These are phyloP conservation scores for Paramormyrops hopkinsi DNA, from an alignment of 2,797 vertebrate genomes.

Conservation along the genomic window DNA sequence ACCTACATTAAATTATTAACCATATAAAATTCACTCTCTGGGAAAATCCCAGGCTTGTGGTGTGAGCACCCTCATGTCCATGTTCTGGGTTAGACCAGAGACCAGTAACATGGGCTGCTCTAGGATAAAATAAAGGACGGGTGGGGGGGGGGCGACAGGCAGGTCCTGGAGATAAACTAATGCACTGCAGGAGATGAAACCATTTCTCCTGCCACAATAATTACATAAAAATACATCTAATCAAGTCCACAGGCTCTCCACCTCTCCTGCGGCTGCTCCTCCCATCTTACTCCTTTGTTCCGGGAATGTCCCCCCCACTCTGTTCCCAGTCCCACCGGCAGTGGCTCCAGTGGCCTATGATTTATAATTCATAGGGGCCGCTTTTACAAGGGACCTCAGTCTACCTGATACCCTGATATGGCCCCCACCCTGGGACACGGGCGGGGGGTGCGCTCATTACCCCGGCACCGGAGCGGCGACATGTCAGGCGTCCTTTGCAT, in stretches of 20 bases:
- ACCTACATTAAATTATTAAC: neutral
- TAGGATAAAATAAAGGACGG: neutral
- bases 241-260: slow-evolving; percentile 28
- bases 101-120: neutral
- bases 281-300: slow-evolving; percentile 67
- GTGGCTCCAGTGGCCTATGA: slow-evolving; percentile 76
- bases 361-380: slow-evolving; percentile 81
- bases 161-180: neutral
- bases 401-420: slow-evolving; percentile 71
- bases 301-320: slow-evolving; percentile 65
- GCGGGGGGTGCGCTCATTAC: slow-evolving; percentile 60
- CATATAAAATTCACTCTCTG: neutral
- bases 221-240: slow-evolving; percentile 24
- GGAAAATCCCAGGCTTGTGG: neutral
- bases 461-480: slow-evolving; percentile 55
- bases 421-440: slow-evolving; percentile 62
- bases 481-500: slow-evolving; percentile 48
- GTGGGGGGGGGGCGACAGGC: neutral
- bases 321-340: slow-evolving; percentile 67
- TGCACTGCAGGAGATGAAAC: slow-evolving; percentile 13
- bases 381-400: slow-evolving; percentile 75
- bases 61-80: neutral
- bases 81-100: neutral
- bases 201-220: slow-evolving; percentile 10
- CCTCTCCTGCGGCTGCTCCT: slow-evolving; percentile 34